Percentiles rank a stretch among this genome's conserved stretches.
Evolutionary conservation across 1,140 invertebrate genomes (phyloP).

Genomic region (Ctenoplectra terminalis): DNA sequence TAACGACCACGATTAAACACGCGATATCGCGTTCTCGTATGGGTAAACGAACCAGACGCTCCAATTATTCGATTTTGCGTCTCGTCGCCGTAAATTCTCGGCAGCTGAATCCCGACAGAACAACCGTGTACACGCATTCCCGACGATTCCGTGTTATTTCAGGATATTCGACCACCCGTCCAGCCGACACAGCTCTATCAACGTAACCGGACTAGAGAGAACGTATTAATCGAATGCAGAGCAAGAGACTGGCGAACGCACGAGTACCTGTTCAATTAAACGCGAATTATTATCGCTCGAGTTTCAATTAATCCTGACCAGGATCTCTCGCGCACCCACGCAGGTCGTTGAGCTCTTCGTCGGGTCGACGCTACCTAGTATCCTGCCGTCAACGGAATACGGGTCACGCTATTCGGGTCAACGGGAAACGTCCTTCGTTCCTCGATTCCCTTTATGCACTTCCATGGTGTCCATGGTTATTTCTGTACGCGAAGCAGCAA

Average conservation of each 20-base stretch:
- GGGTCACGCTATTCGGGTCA: slow-evolving; percentile 68
- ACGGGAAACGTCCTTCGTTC: slow-evolving; percentile 43
- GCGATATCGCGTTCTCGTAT: neutral
- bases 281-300: slow-evolving; percentile 27
- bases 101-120: neutral
- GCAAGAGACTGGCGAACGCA: neutral
- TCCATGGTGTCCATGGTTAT: slow-evolving; percentile 53
- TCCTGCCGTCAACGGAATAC: slow-evolving; percentile 45
- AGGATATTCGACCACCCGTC: neutral
- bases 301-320: slow-evolving; percentile 39
- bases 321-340: slow-evolving; percentile 8
- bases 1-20: neutral
- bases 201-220: neutral
- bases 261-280: slow-evolving; percentile 21
- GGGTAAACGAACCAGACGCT: neutral
- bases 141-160: neutral
- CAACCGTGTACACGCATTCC: neutral
- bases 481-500: slow-evolving; percentile 26
- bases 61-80: slow-evolving; percentile 1
- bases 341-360: slow-evolving; percentile 35
- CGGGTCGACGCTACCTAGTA: slow-evolving; percentile 27
- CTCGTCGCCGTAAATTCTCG: neutral
- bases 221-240: neutral
- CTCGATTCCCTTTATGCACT: slow-evolving; percentile 29
- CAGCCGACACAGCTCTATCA: neutral